phyloP scores from a whole-genome alignment of 2,797 vertebrate species.

The Threskiornis aethiopicus region DNA sequence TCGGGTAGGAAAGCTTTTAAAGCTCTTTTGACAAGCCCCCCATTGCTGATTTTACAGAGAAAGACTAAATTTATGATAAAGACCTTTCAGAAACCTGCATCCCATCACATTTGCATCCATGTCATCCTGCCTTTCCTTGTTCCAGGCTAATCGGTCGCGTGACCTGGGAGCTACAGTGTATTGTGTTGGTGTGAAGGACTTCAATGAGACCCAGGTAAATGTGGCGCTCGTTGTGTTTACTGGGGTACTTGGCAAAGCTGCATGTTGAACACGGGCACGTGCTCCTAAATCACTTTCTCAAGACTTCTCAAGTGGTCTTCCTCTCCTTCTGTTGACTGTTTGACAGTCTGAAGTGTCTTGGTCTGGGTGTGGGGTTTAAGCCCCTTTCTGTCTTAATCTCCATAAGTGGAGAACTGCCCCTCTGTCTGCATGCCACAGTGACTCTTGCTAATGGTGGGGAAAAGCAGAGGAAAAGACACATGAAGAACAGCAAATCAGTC shows the following conservation, averaged over 20 bases:
- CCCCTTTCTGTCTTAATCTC: neutral
- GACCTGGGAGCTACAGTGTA: constrained; percentile 94
- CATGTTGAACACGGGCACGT: accelerated
- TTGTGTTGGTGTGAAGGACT: constrained; percentile 98
- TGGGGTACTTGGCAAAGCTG: neutral
- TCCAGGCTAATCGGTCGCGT: constrained; percentile 92
- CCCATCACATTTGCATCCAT: accelerated
- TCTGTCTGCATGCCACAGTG: neutral
- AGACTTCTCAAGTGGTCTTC: too few species aligned
- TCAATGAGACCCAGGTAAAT: constrained; percentile 96
- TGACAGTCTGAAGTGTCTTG: neutral
- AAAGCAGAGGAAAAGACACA: neutral
- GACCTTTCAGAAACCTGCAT: neutral
- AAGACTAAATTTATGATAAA: neutral
- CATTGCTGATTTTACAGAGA: neutral
- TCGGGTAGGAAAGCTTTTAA: neutral
- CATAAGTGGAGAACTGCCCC: neutral
- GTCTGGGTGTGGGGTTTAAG: neutral
- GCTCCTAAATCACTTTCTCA: accelerated
- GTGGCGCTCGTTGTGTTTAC: neutral
- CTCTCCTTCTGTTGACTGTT: neutral
- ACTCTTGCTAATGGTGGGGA: neutral
- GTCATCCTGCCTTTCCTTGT: neutral
- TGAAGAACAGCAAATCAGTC: neutral
- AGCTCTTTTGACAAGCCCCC: neutral